Evolutionary conservation across 2,113 vertebrate genomes (phyloP), one percentile per base, ranked within the genome.

Genomic region (Epinephelus lanceolatus): DNA sequence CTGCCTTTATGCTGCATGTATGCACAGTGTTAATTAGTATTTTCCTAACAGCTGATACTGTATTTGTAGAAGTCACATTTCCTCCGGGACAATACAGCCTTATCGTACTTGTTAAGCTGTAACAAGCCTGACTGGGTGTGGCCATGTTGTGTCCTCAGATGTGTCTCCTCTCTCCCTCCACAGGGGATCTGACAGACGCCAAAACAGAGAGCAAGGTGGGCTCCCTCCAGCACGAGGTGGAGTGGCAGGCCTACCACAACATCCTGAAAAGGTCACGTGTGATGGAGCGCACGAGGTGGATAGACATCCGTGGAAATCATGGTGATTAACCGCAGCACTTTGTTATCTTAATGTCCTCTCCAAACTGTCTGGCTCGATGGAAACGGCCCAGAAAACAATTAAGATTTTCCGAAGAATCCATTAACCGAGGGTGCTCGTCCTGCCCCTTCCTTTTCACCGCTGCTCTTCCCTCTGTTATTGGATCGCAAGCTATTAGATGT

Each of bases 241-340:
- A 99, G 88, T 99, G 98, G 98, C 97, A 97, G 91, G 97, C 94
- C 83, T 99, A 99, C 82, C 95, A 98, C 73, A 94, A 95, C 86
- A 88, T 97, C 89, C 92, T 99, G 83, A 99, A 98, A 93, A 96
- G 95, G 92, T 97, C 98, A 1, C 95, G 90, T 2, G 98, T 99
- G 84, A 94, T 97, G 95, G 96, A 99, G 90, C 97, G 96, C 93
- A 99, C 97, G 1, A 97, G 95, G 86, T 99, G 98, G 98, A 97
- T 99, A 61, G 98, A 99, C 93, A 96, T 99, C 86, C 97, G 96
- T 51, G 98, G 98, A 87, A 99, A 99, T 94, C 98, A 99, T 72
- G 98, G 98, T 99, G 86, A 93, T 49, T 52, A 25, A 30, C 49
- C 10, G 6, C 21, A 9, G 12, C 45, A 21, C 5, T 45, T 59